Base-by-base conservation (phyloP, 2,113 vertebrate species). In the Dasypus novemcinctus region DNA sequence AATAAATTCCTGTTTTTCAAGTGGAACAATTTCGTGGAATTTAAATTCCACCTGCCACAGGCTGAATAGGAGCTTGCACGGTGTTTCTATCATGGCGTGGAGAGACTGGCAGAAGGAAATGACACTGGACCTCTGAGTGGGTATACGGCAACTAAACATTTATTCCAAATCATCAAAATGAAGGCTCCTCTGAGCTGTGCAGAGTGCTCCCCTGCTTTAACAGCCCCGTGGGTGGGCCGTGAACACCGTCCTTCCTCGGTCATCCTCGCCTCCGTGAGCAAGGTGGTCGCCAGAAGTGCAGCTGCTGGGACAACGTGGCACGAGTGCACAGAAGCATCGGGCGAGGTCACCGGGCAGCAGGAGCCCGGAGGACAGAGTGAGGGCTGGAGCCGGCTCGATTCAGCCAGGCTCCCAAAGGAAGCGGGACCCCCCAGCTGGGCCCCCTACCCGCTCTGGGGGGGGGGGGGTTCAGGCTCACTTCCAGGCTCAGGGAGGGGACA, bases 61-160 rank as follows among this genome's bases (percentile, higher is more conserved):
- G n/a, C 4, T 11, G 7, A n/a, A 68, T 13, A 14, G 29, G 64
- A n/a, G 31, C 10, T 7, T n/a, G 64, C 31, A 31, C 29, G 12
- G 63, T 11, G 14, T 9, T 64, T 64, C 27, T 3, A 20, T 9
- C 2, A 4, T 63, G 38, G 4, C 57, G 8, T 17, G 41, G 2
- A 6, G 2, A 5, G 59, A 21, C 31, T 5, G 46, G 29, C 46
- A 7, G 46, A 29, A n/a, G 2, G 1, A 2, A 5, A 4, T 21
- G 18, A 15, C 46, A 18, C 74, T 21, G 3, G 31, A 11, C 1
- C 46, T n/a, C 46, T 20, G 4, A 20, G 8, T 4, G 12, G 59
- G 1, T 9, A 4, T 29, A 25, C 6, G 0, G 29, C 11, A 13
- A 15, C 74, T 11, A 17, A 14, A 33, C 17, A 21, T 20, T 78